Evolutionary conservation across 92 coral and sea anemone genomes (phyloP).

Genomic region (Phymanthus crucifer): DNA sequence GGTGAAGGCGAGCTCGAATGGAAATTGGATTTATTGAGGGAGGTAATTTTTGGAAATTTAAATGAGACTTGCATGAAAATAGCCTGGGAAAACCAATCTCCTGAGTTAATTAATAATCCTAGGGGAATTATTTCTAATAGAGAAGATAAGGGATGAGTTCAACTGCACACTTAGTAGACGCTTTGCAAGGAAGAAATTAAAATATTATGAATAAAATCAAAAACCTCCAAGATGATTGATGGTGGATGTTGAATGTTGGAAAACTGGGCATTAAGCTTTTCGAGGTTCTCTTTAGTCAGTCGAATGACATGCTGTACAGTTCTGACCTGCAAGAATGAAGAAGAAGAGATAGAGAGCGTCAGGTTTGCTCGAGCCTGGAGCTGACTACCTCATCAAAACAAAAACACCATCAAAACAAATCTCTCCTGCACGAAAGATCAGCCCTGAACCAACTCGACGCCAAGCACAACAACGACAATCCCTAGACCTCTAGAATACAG

Average conservation of each 20-base stretch:
- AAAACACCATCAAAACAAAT: constrained; percentile 34
- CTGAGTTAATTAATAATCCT: too few relatives aligned
- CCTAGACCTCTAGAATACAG: constrained; percentile 17
- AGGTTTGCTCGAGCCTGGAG: constrained; percentile 48
- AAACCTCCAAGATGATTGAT: constrained; percentile 94
- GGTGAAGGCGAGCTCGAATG: background rate
- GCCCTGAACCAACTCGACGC: background rate
- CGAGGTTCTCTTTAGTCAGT: constrained; percentile 87
- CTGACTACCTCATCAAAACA: constrained; percentile 69
- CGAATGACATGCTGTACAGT: constrained; percentile 90
- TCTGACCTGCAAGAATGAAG: constrained; percentile 73
- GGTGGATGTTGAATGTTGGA: constrained; percentile 90
- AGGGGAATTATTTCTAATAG: background rate
- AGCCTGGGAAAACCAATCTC: background rate
- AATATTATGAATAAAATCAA: constrained; percentile 24
- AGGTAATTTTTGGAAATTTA: background rate
- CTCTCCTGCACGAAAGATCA: constrained; percentile 65
- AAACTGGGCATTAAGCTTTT: constrained; percentile 90
- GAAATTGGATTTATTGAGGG: constrained; percentile 3
- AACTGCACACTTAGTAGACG: constrained; percentile 31
- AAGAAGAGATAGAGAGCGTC: constrained; percentile 22
- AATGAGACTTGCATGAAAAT: constrained; percentile 8
- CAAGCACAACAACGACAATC: constrained; percentile 1
- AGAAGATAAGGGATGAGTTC: background rate
- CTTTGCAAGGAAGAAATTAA: constrained; percentile 19